phyloP scores from a whole-genome alignment of 1,140 invertebrate species.

The Stegodyphus dumicola region DNA sequence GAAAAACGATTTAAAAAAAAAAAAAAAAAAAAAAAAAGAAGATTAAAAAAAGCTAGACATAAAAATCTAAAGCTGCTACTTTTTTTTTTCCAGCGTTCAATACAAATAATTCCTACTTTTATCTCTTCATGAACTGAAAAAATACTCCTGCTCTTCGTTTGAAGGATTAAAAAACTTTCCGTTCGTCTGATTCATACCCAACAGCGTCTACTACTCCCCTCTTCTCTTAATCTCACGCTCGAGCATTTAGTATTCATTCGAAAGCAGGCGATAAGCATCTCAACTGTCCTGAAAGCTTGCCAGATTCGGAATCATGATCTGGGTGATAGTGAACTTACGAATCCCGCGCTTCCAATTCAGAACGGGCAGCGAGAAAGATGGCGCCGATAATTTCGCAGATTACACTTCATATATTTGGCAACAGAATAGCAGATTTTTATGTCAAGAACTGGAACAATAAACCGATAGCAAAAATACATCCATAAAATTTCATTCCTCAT shows the following conservation, averaged over 20 bases:
- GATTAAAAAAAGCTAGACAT: no score
- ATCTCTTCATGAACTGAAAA: neutral
- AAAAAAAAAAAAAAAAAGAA: no score
- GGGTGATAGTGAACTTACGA: neutral
- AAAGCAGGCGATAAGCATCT: slow-evolving; percentile 22
- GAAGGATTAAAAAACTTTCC: neutral
- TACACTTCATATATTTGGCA: neutral
- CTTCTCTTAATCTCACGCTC: neutral
- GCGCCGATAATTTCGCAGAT: slow-evolving; percentile 14
- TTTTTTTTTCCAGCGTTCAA: no score
- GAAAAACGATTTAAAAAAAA: no score
- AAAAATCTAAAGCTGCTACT: no score
- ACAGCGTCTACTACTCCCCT: neutral
- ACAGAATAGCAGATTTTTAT: neutral
- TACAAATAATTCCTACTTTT: no score
- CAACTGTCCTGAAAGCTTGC: slow-evolving; percentile 9
- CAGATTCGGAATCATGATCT: neutral
- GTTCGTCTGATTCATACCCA: neutral
- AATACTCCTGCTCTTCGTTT: neutral
- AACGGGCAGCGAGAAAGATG: neutral
- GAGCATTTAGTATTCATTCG: slow-evolving; percentile 19
- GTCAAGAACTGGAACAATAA: neutral
- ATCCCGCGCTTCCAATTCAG: neutral
- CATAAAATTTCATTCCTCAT: no score
- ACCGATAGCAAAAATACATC: no score